Base-by-base conservation (phyloP, 1,140 invertebrate species). In the Drosophila suzukii region DNA sequence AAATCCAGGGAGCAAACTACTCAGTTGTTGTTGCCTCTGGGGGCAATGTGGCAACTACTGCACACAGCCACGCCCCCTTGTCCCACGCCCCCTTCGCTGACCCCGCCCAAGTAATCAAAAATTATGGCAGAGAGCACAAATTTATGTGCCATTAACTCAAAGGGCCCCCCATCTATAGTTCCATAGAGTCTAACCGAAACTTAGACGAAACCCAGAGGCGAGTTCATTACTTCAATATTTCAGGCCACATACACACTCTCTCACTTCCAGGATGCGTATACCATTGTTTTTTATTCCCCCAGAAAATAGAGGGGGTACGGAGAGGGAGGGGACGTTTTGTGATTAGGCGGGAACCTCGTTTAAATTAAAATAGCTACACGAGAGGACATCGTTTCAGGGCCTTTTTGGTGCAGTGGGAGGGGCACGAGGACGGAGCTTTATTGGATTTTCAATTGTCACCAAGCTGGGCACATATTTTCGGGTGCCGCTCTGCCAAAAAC, bases 401-500 rank as follows among this genome's bases (percentile, higher is more conserved):
- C 32, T 34, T 8, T 32, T 32, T 8, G 8, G 1, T 30, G n/a
- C 11, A 8, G 15, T 13, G 11, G 13, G 7, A 17, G 47, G 49
- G 13, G 12, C 43, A 12, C 11, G 30, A 13, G n/a, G 38, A 17
- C 27, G 34, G 20, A 57, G 83, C 84, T 89, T 86, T 88, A 89
- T 89, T 89, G 79, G 84, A 88, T 89, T 88, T 88, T 88, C 84
- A 88, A 88, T 88, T 88, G 83, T 88, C 83, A 88, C 83, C 83
- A 83, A 71, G 78, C 73, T 65, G 50, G 71, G 56, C 56, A 86
- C 70, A 81, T 86, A 85, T 85, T 86, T 81, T 81, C 65, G 74
- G 82, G 43, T 51, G 61, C 38, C 43, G 30, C 53, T 75, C 38
- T 65, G 27, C 47, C 44, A 43, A 68, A 77, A 77, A 55, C 61